These are phyloP conservation scores for Megamerina dolium DNA, from an alignment of 2,888 invertebrate genomes.

Conservation along the genomic window DNA sequence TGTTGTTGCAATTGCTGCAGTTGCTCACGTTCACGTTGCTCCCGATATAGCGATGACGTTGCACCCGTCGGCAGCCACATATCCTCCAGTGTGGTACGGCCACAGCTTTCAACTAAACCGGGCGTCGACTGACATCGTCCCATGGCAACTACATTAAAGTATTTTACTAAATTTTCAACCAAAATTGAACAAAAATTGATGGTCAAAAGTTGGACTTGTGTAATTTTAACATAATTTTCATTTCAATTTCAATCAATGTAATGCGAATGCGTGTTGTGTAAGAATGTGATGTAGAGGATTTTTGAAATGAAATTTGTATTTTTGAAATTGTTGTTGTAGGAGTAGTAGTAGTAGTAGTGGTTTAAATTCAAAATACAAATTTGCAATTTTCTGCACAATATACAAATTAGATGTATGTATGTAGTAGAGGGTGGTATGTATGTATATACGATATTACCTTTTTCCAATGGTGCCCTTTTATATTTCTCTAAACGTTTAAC, in stretches of 20 bases:
- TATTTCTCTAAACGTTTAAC: slow-evolving; percentile 96
- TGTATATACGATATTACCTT: slow-evolving; percentile 59
- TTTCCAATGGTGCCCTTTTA: slow-evolving; percentile 87
- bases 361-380: no score
- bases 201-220: no score
- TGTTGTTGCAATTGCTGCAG: slow-evolving; percentile 19
- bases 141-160: slow-evolving; percentile 73
- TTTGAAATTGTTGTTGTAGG: not conserved
- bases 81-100: slow-evolving; percentile 81
- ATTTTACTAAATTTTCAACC: slow-evolving; percentile 48
- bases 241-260: slow-evolving; percentile 16
- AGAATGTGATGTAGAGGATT: not conserved
- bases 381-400: no score
- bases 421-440: not conserved
- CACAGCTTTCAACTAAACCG: slow-evolving; percentile 87
- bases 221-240: slow-evolving; percentile 12
- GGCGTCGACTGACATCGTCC: slow-evolving; percentile 95
- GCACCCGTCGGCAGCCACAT: slow-evolving; percentile 60
- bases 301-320: not conserved
- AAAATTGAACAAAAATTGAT: slow-evolving; percentile 31
- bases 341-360: no score
- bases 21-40: slow-evolving; percentile 21
- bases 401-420: not conserved
- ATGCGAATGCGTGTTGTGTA: not conserved
- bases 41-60: slow-evolving; percentile 27